Conservation (phyloP, 2,888 invertebrate genomes). For the Oscheius sp. region DNA sequence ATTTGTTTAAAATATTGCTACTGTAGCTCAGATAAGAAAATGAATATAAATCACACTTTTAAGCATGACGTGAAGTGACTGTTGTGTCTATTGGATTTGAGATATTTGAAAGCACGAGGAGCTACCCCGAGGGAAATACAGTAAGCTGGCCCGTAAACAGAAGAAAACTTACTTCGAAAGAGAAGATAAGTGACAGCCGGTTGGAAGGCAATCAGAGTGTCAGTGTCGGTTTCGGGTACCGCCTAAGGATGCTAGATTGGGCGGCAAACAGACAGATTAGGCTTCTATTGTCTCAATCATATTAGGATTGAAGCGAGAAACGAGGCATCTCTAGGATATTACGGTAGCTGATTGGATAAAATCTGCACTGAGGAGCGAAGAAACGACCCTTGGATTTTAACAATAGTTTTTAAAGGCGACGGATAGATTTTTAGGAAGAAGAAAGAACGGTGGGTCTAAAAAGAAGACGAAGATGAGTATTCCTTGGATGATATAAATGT, state of each 20-base stretch:
- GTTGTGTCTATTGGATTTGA: too few relatives aligned
- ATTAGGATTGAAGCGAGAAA: constrained; percentile 42
- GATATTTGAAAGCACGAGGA: too few relatives aligned
- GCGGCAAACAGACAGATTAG: constrained; percentile 40
- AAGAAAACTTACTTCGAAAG: neutral
- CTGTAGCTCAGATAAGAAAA: too few relatives aligned
- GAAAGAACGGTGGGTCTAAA: neutral
- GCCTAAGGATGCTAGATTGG: constrained; percentile 40
- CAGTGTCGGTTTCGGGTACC: constrained; percentile 36
- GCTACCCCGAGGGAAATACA: constrained; percentile 10
- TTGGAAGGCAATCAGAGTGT: constrained; percentile 38
- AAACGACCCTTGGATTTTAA: constrained; percentile 16
- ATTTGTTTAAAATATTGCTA: too few relatives aligned
- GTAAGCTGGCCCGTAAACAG: neutral
- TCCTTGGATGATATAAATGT: neutral
- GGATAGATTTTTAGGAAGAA: neutral
- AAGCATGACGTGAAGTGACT: too few relatives aligned
- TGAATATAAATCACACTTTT: too few relatives aligned
- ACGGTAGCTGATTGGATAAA: constrained; percentile 34
- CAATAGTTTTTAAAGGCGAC: too few relatives aligned
- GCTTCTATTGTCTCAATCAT: constrained; percentile 38
- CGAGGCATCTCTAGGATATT: constrained; percentile 33
- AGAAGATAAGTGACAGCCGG: constrained; percentile 25
- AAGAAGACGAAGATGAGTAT: neutral
- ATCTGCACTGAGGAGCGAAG: constrained; percentile 22